Conservation (phyloP, 1,140 invertebrate species). For the Drosophila kohkoa region DNA sequence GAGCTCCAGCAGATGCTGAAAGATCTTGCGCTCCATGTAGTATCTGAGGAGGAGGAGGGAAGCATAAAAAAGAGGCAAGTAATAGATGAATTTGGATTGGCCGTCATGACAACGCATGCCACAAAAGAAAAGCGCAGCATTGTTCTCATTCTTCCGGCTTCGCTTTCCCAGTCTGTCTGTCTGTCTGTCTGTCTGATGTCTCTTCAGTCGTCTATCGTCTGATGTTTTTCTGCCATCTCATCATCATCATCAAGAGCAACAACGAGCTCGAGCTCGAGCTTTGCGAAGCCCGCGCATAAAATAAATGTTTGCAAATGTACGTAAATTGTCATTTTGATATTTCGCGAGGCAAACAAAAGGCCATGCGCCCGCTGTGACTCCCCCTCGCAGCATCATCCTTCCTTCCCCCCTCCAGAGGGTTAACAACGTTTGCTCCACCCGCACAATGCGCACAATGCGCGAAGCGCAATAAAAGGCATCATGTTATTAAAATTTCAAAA, state of each 20-base stretch:
- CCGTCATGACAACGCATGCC: conserved; percentile 33
- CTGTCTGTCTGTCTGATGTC: not conserved
- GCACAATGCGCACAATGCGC: conserved; percentile 57
- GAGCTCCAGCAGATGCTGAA: conserved; percentile 96
- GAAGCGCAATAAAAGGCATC: conserved; percentile 77
- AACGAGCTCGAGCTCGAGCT: not conserved
- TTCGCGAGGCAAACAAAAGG: conserved; percentile 70
- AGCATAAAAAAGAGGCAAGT: no score
- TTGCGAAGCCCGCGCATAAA: conserved; percentile 48
- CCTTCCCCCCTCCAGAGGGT: not conserved
- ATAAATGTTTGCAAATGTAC: conserved; percentile 75
- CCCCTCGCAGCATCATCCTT: conserved; percentile 9
- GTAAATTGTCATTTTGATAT: conserved; percentile 82
- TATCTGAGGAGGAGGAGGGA: conserved; percentile 87
- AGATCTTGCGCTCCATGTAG: conserved; percentile 96
- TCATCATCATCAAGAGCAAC: conserved; percentile 17
- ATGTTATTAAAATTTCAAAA: conserved; percentile 82
- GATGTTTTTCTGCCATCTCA: conserved; percentile 18
- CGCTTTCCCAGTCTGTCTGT: not conserved
- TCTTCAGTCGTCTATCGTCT: not conserved
- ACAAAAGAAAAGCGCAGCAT: conserved; percentile 41
- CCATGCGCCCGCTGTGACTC: conserved; percentile 55
- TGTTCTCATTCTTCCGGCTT: conserved; percentile 7
- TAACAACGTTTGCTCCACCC: not conserved
- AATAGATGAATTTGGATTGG: conserved; percentile 2